A percentile compares a stretch with the other conserved stretches of the same genome.
Conservation (phyloP, 53 echinoderm and acorn worm genomes). For the Apostichopus leukothele region DNA sequence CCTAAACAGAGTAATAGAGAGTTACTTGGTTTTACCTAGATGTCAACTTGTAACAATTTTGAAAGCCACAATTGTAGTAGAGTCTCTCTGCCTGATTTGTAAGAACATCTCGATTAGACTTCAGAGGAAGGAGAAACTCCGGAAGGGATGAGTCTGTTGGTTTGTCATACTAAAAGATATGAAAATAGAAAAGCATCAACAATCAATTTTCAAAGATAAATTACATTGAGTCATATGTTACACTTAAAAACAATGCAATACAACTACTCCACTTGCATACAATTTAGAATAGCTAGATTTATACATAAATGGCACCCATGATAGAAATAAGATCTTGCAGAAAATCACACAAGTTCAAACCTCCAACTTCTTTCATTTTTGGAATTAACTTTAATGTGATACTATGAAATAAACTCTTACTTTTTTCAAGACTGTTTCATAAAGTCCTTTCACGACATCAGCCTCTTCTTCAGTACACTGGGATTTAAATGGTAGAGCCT, state of each 20-base stretch:
- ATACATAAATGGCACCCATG: too few relatives aligned
- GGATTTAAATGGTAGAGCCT: slow-evolving; percentile 72
- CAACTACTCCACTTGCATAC: too few relatives aligned
- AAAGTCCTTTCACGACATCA: slow-evolving; percentile 76
- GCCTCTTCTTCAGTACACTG: slow-evolving; percentile 81
- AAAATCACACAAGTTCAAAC: too few relatives aligned
- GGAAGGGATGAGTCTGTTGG: slow-evolving; percentile 61
- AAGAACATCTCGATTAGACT: slow-evolving; percentile 70
- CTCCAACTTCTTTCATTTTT: too few relatives aligned
- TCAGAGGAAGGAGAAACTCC: slow-evolving; percentile 53
- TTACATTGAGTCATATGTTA: slow-evolving; percentile 42
- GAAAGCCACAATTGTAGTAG: slow-evolving; percentile 97
- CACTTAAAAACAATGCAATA: too few relatives aligned
- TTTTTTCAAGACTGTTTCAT: slow-evolving; percentile 85
- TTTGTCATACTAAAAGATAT: slow-evolving; percentile 72
- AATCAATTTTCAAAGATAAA: neutral
- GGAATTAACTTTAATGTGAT: neutral
- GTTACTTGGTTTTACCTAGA: slow-evolving; percentile 57
- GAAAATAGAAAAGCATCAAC: neutral
- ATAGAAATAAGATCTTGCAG: too few relatives aligned
- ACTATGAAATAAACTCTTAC: slow-evolving; percentile 37
- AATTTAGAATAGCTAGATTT: too few relatives aligned
- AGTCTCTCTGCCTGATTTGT: slow-evolving; percentile 89
- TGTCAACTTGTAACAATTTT: slow-evolving; percentile 77
- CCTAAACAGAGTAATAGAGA: too few relatives aligned